Evolutionary conservation across 2,888 invertebrate genomes (phyloP).

Genomic region (Steromphala cineraria): DNA sequence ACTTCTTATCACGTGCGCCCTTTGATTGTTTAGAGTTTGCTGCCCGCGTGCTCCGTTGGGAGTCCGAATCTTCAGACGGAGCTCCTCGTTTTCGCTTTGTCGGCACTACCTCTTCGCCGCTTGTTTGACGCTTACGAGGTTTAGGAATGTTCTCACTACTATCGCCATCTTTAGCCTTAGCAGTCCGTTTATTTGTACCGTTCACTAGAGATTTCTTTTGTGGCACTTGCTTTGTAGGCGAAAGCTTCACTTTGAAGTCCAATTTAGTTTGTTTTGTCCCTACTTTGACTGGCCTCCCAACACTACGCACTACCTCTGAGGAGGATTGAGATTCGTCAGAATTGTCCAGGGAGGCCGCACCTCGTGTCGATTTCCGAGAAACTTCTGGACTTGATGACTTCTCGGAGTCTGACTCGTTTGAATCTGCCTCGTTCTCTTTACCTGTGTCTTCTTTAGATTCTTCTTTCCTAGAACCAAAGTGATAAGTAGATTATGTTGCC

Average conservation of each 20-base stretch:
- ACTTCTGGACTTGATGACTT: slow-evolving; percentile 24
- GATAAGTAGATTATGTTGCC: not conserved
- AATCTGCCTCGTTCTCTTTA: slow-evolving; percentile 28
- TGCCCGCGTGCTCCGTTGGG: slow-evolving; percentile 24
- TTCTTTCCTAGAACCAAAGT: slow-evolving; percentile 12
- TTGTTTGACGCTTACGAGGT: slow-evolving; percentile 26
- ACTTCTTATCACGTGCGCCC: slow-evolving; percentile 4
- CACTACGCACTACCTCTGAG: not conserved
- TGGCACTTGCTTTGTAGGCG: slow-evolving; percentile 22
- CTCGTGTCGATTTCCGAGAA: slow-evolving; percentile 28
- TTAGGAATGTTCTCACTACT: slow-evolving; percentile 6
- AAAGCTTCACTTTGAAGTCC: slow-evolving; percentile 42
- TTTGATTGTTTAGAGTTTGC: slow-evolving; percentile 11
- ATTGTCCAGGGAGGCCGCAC: slow-evolving; percentile 23
- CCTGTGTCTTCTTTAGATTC: slow-evolving; percentile 16
- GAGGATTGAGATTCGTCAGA: slow-evolving; percentile 25
- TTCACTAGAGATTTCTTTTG: slow-evolving; percentile 34
- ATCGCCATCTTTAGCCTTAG: slow-evolving; percentile 20
- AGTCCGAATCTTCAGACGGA: slow-evolving; percentile 15
- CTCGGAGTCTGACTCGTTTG: slow-evolving; percentile 23
- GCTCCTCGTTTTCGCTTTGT: slow-evolving; percentile 13
- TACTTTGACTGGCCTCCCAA: slow-evolving; percentile 37
- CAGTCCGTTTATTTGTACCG: slow-evolving; percentile 30
- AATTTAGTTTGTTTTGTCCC: slow-evolving; percentile 52
- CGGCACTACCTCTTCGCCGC: slow-evolving; percentile 26